phyloP scores from a whole-genome alignment of 2,888 invertebrate genomes.

The Rhamnusium bicolor region DNA sequence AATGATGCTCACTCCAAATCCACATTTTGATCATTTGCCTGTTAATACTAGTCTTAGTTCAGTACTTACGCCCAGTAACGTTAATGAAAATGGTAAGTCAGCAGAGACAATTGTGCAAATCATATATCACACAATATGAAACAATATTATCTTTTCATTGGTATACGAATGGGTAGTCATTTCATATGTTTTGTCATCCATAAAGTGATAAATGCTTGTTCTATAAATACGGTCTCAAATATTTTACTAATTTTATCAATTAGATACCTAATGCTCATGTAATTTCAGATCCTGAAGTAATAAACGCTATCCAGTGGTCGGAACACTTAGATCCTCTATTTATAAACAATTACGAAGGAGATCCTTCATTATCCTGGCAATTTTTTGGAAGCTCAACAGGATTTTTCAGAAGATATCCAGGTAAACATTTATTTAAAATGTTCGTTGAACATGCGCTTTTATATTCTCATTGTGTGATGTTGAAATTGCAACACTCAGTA shows the following conservation, averaged over 20 bases:
- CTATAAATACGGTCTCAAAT: no score
- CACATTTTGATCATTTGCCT: slow-evolving; percentile 89
- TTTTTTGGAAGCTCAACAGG: slow-evolving; percentile 98
- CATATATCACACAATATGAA: no score
- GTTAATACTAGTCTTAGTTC: slow-evolving; percentile 90
- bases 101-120: no score
- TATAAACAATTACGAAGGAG: slow-evolving; percentile 90
- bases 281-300: slow-evolving; percentile 82
- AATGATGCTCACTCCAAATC: slow-evolving; percentile 82
- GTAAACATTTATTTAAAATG: no score
- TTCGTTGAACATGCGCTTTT: no score
- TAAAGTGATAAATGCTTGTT: no score
- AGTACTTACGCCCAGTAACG: slow-evolving; percentile 88
- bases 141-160: no score
- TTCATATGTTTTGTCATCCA: no score
- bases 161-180: no score
- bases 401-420: slow-evolving; percentile 96
- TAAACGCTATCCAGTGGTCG: slow-evolving; percentile 96
- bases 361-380: slow-evolving; percentile 97
- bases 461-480: no score
- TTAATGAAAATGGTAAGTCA: slow-evolving; percentile 79
- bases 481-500: no score
- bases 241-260: no score
- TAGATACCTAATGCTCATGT: background rate
- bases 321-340: slow-evolving; percentile 92